Conservation (phyloP, 2,888 invertebrate genomes). For the Cacoxenus indagator region DNA sequence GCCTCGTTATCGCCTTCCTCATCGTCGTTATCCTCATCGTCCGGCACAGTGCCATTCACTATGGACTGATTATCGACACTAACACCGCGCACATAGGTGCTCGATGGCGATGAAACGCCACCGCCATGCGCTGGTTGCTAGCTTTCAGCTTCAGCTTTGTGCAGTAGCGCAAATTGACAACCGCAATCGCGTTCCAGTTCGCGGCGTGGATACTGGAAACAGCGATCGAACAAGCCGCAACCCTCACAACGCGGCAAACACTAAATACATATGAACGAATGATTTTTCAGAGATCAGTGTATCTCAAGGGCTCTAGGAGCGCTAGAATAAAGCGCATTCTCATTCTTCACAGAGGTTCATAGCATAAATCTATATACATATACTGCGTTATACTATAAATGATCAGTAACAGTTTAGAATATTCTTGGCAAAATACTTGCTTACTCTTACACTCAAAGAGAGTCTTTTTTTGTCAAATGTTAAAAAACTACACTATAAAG, state of each 20-base stretch:
- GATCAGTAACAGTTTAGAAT: too few species aligned
- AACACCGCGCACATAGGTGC: slow-evolving; percentile 56
- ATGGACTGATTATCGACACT: slow-evolving; percentile 57
- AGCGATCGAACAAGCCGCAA: slow-evolving; percentile 90
- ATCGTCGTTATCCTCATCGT: slow-evolving; percentile 37
- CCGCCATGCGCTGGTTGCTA: slow-evolving; percentile 71
- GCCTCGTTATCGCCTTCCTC: slow-evolving; percentile 29
- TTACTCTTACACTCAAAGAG: too few species aligned
- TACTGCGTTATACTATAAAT: too few species aligned
- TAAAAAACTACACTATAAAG: too few species aligned
- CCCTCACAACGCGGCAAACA: slow-evolving; percentile 79
- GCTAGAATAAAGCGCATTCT: not conserved
- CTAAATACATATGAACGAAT: slow-evolving; percentile 46
- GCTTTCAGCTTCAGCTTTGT: slow-evolving; percentile 83
- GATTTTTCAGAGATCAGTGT: slow-evolving; percentile 1
- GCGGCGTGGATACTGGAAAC: slow-evolving; percentile 87
- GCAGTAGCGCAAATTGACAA: slow-evolving; percentile 91
- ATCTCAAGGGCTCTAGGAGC: not conserved
- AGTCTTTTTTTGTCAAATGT: too few species aligned
- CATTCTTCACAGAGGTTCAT: slow-evolving; percentile 1
- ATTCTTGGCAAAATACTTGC: too few species aligned
- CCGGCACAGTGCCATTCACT: slow-evolving; percentile 42
- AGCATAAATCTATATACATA: slow-evolving; percentile 6
- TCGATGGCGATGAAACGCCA: slow-evolving; percentile 59
- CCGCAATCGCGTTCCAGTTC: slow-evolving; percentile 84